Conservation (phyloP, 2,797 vertebrate species). For the Falco cherrug region DNA sequence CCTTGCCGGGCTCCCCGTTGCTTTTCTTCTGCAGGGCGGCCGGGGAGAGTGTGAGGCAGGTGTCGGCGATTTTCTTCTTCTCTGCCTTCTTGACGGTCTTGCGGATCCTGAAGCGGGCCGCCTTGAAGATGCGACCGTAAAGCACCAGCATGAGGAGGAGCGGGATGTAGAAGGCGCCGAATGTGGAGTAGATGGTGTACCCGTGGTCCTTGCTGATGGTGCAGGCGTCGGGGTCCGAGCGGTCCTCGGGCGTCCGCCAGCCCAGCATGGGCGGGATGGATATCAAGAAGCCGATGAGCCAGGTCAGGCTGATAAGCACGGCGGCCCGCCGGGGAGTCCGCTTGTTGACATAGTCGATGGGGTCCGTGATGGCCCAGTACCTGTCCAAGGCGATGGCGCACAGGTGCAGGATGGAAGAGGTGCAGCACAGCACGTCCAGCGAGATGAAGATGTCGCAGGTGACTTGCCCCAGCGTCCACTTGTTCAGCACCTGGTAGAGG, state of each 20-base stretch:
- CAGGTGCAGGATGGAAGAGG: slow-evolving; percentile 96
- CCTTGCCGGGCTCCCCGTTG: slow-evolving; percentile 80
- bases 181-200: slow-evolving; percentile 98
- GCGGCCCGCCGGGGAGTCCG: slow-evolving; percentile 93
- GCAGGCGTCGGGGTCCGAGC: slow-evolving; percentile 91
- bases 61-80: slow-evolving; percentile 66
- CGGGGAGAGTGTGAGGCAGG: slow-evolving; percentile 78
- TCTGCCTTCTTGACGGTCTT: slow-evolving; percentile 92
- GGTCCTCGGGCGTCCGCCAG: slow-evolving; percentile 94
- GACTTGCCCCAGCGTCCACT: slow-evolving; percentile 96
- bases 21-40: slow-evolving; percentile 79
- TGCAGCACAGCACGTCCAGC: slow-evolving; percentile 96
- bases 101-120: slow-evolving; percentile 93
- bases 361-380: slow-evolving; percentile 98
- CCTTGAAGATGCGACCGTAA: slow-evolving; percentile 93
- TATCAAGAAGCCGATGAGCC: slow-evolving; percentile 95
- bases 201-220: slow-evolving; percentile 96
- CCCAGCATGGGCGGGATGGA: slow-evolving; percentile 98
- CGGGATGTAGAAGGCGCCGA: slow-evolving; percentile 97
- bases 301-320: slow-evolving; percentile 91
- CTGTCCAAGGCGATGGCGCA: slow-evolving; percentile 97
- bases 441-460: slow-evolving; percentile 96
- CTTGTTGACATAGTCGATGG: slow-evolving; percentile 97
- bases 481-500: slow-evolving; percentile 95
- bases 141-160: slow-evolving; percentile 95